These are phyloP conservation scores for Subanguina moxae DNA, from an alignment of 1,140 invertebrate species.

Conservation along the genomic window DNA sequence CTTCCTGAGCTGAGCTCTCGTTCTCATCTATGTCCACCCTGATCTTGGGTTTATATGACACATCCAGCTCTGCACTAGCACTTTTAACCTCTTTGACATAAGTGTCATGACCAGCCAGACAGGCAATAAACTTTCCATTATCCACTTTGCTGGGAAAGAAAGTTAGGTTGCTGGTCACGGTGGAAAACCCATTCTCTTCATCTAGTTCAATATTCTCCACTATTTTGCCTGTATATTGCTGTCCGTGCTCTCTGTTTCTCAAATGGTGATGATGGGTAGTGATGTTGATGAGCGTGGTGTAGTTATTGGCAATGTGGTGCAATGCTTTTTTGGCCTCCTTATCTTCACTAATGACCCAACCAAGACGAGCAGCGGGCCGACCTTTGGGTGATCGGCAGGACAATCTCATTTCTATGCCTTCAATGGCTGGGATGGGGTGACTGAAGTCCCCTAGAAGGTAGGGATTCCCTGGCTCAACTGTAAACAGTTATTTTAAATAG, in stretches of 20 bases:
- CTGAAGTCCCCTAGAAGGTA: constrained; percentile 14
- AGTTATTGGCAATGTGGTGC: constrained; percentile 8
- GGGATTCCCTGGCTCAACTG: constrained; percentile 17
- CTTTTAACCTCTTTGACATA: constrained; percentile 19
- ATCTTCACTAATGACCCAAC: constrained; percentile 22
- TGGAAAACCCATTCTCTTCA: constrained; percentile 10
- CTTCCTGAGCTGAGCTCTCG: constrained; percentile 7
- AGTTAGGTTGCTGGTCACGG: constrained; percentile 13
- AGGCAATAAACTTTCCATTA: constrained; percentile 22
- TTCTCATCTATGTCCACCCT: constrained; percentile 10
- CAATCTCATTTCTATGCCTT: constrained; percentile 9
- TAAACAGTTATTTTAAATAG: neutral
- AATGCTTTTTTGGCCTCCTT: constrained; percentile 18
- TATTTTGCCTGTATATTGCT: constrained; percentile 14
- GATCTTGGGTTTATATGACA: constrained; percentile 17
- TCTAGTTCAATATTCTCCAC: constrained; percentile 14
- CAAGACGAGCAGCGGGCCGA: constrained; percentile 19
- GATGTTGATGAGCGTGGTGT: neutral
- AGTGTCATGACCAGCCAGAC: constrained; percentile 20
- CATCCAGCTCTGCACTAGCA: constrained; percentile 21
- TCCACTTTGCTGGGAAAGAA: constrained; percentile 15
- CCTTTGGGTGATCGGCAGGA: constrained; percentile 13
- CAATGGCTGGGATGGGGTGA: constrained; percentile 19
- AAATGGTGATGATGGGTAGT: constrained; percentile 4
- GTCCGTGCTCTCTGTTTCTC: constrained; percentile 4